phyloP scores from a whole-genome alignment of 2,113 vertebrate species.

The Sardina pilchardus region DNA sequence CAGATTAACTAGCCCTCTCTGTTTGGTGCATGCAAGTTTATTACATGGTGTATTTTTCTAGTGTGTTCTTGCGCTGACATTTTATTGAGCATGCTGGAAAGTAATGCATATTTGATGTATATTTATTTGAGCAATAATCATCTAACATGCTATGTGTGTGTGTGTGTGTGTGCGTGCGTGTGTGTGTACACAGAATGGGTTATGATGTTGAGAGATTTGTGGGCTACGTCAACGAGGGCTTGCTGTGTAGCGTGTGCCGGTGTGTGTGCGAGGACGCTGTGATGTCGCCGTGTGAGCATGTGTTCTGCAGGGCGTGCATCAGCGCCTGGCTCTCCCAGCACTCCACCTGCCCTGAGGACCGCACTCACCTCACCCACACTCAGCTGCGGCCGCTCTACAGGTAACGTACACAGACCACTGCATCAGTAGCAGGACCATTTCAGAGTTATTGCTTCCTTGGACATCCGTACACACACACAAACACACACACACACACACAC shows the following conservation, averaged over 20 bases:
- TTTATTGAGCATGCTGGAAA: no score
- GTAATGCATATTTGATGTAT: not conserved
- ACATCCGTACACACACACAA: not conserved
- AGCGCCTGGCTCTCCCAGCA: slow-evolving; percentile 83
- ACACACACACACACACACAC: not conserved
- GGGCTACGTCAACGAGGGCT: slow-evolving; percentile 86
- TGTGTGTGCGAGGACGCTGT: slow-evolving; percentile 82
- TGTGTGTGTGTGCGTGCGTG: slow-evolving; percentile 6
- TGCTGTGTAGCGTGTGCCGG: slow-evolving; percentile 85
- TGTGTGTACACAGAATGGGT: slow-evolving; percentile 73
- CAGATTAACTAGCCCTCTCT: not conserved
- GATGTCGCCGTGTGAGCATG: slow-evolving; percentile 89
- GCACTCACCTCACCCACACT: slow-evolving; percentile 74
- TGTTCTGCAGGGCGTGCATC: slow-evolving; percentile 85
- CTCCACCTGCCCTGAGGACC: slow-evolving; percentile 85
- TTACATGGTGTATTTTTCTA: not conserved
- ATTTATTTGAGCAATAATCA: not conserved
- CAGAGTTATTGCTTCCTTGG: not conserved
- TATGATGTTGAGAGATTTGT: slow-evolving; percentile 87
- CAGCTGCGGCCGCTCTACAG: slow-evolving; percentile 81
- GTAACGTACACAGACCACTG: slow-evolving; percentile 41
- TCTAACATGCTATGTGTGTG: not conserved
- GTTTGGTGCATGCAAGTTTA: slow-evolving; percentile 4
- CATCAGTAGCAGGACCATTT: no score
- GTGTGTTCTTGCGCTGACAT: not conserved